These are phyloP conservation scores for Drosophila borborema DNA, from an alignment of 2,888 invertebrate species.

Conservation along the genomic window DNA sequence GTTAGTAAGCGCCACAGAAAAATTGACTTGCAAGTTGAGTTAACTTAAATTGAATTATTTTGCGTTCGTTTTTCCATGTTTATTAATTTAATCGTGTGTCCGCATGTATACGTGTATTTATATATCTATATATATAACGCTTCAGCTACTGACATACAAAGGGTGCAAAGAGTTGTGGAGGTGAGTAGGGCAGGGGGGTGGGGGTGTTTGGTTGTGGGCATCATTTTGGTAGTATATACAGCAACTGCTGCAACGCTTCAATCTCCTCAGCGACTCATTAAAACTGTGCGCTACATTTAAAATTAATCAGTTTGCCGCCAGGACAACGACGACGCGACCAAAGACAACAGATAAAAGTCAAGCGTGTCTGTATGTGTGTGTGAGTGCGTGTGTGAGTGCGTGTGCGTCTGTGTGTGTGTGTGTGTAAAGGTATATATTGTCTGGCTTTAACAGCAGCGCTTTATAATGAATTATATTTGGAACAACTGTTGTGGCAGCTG, in stretches of 20 bases:
- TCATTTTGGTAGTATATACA: background rate
- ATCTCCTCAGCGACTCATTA: constrained; percentile 66
- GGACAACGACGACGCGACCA: constrained; percentile 26
- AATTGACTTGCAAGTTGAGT: constrained; percentile 44
- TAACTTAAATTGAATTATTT: constrained; percentile 48
- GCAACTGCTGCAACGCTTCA: constrained; percentile 21
- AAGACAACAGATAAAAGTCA: constrained; percentile 11
- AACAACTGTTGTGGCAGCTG: constrained; percentile 2
- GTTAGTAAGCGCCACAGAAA: constrained; percentile 4
- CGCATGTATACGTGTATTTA: background rate
- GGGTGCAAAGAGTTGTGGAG: no score
- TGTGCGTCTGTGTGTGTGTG: background rate
- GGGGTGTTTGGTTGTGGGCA: background rate
- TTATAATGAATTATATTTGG: constrained; percentile 14
- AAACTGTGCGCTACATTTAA: constrained; percentile 69
- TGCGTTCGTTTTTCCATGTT: constrained; percentile 35
- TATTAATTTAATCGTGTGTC: constrained; percentile 46
- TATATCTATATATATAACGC: background rate
- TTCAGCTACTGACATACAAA: background rate
- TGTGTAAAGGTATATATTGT: constrained; percentile 12
- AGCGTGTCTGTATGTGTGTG: background rate
- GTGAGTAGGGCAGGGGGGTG: background rate
- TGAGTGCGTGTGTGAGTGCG: background rate
- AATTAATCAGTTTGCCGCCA: constrained; percentile 60
- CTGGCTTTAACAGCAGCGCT: background rate